Base-by-base conservation (phyloP, 2,797 vertebrate species). In the Aplochiton taeniatus region DNA sequence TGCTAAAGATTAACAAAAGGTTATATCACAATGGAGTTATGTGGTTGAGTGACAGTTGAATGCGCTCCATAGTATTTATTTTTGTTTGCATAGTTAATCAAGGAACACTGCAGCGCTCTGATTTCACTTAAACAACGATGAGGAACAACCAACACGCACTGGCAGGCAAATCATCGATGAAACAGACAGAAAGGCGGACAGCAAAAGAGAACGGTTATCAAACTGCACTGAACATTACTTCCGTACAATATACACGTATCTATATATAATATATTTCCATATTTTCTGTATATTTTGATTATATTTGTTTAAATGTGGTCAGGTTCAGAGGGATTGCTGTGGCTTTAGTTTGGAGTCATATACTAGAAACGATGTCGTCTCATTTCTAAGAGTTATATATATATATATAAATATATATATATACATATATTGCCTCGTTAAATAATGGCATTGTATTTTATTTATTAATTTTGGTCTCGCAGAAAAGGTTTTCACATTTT, bases 261-360 rank as follows among this genome's bases (percentile, higher is more conserved):
- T 91, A 91, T 50, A 76, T 94, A 92, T 92, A 91, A 86, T 89
- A 90, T 89, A 90, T 90, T 93, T 92, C 81, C 92, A 91, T 59
- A 79, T 92, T 90, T 93, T 89, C 85, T 95, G 92, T 94, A 92
- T 92, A 93, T 93, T 95, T 93, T 94, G 91, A 92, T 31, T 31
- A 91, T 93, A 90, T 93, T 91, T 88, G 85, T 92, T 93, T 91
- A 88, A 89, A 83, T 92, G 90, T 93, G 89, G 81, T 89, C 89
- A 90, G 90, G 83, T 85, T 79, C 77, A 82, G 75, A 78, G 77
- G 82, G 79, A 78, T 77, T 65, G 73, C 69, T 84, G 77, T 79
- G 83, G 80, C 70, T 73, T 53, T 61, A 20, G 51, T 65, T 10
- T 46, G 8, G 75, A 69, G 54, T 80, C 59, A 74, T 87, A 83